Evolutionary conservation across 2,797 vertebrate genomes (phyloP).

Genomic region (Sebastes hubbsi): DNA sequence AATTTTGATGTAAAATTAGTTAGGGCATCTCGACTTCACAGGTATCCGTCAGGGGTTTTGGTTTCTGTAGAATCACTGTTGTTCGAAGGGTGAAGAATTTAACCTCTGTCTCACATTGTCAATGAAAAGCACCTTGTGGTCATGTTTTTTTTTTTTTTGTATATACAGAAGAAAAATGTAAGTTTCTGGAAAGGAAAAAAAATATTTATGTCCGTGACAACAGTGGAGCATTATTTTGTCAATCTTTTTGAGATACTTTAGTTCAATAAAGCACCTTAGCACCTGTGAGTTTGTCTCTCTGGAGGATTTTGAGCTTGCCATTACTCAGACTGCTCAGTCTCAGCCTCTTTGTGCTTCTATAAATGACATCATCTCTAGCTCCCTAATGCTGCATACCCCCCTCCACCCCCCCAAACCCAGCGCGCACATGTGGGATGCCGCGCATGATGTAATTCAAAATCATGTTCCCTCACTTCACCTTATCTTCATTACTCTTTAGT

Average conservation of each 20-base stretch:
- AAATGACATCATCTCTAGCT: constrained; percentile 81
- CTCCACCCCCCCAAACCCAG: constrained; percentile 39
- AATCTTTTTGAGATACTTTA: constrained; percentile 75
- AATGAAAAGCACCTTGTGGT: constrained; percentile 65
- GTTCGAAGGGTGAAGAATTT: constrained; percentile 41
- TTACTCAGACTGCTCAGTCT: constrained; percentile 65
- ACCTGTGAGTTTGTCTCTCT: constrained; percentile 73
- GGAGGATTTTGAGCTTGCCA: constrained; percentile 46
- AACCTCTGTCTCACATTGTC: constrained; percentile 54
- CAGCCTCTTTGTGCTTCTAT: constrained; percentile 73
- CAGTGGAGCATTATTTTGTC: constrained; percentile 78
- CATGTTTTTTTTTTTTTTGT: constrained; percentile 50
- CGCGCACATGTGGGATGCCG: constrained; percentile 56
- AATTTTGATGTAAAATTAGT: constrained; percentile 39
- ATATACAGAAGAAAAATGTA: constrained; percentile 71
- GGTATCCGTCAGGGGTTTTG: constrained; percentile 47
- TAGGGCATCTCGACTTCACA: constrained; percentile 33
- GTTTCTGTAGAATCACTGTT: constrained; percentile 60
- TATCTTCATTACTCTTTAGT: constrained; percentile 17
- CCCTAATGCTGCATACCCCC: constrained; percentile 59
- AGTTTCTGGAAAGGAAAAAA: constrained; percentile 39
- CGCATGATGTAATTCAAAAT: constrained; percentile 66
- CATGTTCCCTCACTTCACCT: constrained; percentile 36
- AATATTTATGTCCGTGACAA: constrained; percentile 61
- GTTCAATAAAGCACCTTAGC: constrained; percentile 88